Base-by-base conservation (phyloP, 2,888 invertebrate species). In the Tanytarsus gracilentus region DNA sequence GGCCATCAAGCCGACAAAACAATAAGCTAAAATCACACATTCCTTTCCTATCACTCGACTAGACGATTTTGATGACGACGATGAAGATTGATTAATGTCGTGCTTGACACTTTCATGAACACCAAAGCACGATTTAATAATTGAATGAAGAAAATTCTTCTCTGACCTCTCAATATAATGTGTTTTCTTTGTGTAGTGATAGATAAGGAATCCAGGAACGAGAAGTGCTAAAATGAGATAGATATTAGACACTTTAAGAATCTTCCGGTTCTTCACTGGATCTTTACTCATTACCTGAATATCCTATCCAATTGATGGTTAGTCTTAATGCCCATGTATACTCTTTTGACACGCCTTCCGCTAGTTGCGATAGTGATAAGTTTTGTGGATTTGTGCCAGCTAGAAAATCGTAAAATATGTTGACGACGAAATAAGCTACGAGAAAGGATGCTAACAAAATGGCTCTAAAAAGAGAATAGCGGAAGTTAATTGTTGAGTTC, bases 1-100 rank as follows among this genome's bases (percentile, higher is more conserved):
- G 4, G 82, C 78, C 82, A 95, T 93, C 8, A 98, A 79, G 0
- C 97, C 96, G 8, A 81, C 73, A 71, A 93, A 91, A 72, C 95
- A 97, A 72, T 88, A 84, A 1, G 80, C 53, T 3, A 92, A 73
- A 48, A 84, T 70, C 25, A 82, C 65, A 1, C 79, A 77, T 68
- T 84, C 82, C 69, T 81, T 79, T 18, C 77, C 71, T 64, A 77
- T 72, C 59, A 80, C 77, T 61, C 78, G 75, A 63, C 74, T 76
- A 11, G 64, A 65, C 61, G 66, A 67, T 61, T 55, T 64, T 26
- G 40, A 14, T 58, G 40, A 3, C 9, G 25, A 14, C 16, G 58
- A 39, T 30, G 52, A 8, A 8, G 30, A 14, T 40, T 23, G 16
- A n/a, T 7, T 23, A 26, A 36, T 14, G 14, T 60, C 60, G 16